Evolutionary conservation across 2,113 vertebrate species (phyloP), one percentile per base, ranked within the genome.

Genomic region (Oreochromis tanganicae): DNA sequence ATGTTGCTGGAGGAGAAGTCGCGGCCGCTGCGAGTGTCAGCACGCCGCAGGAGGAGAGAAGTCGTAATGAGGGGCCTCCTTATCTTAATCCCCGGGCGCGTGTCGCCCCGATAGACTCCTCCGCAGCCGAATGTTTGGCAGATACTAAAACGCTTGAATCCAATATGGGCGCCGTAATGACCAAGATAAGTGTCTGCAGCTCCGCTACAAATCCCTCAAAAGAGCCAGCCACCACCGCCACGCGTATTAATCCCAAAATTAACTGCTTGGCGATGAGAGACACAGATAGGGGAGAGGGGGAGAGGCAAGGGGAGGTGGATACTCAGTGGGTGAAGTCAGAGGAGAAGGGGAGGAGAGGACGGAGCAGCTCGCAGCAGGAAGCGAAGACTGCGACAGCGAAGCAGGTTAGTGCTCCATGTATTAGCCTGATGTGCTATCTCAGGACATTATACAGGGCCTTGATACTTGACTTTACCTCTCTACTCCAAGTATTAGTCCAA

Each of bases 151-250:
- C 90, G 95, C 96, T 95, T 90, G 89, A 95, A 96, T 96, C 96
- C 96, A 96, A 96, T 96, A 96, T 96, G 95, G 95, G 87, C 90
- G 88, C 96, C 95, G 95, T 97, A 97, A 96, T 97, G 96, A 97
- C 95, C 95, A 92, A 96, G 96, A 97, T 96, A 97, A 96, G 96
- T 95, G 96, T 96, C 96, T 94, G 95, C 96, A 90, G 95, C 95
- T 91, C 94, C 84, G 93, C 95, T 94, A 96, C 96, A 96, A 97
- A 97, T 97, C 96, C 96, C 96, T 95, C 96, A 95, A 97, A 97
- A 95, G 96, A 96, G 96, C 92, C 95, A 86, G 91, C 93, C 94
- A 82, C 93, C 91, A 82, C 95, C 92, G 93, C 91, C 91, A 91
- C 90, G 79, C 92, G 91, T 92, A 94, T 94, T 96, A 96, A 97